A percentile compares a stretch with the other conserved stretches of the same genome.
phyloP scores from a whole-genome alignment of 2,888 invertebrate species.

The Lamellibrachia columna region DNA sequence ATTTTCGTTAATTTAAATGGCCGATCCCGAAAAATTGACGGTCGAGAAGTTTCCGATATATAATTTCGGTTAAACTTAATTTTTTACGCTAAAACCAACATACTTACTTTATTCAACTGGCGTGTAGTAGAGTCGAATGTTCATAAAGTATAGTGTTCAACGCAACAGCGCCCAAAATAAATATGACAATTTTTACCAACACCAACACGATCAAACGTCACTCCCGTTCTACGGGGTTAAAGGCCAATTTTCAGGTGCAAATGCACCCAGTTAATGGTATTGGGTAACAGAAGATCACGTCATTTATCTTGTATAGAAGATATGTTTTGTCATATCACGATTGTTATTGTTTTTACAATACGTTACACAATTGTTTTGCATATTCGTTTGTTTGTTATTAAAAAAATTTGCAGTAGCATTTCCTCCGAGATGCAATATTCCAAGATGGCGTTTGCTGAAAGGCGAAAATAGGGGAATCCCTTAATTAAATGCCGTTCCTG shows the following conservation, averaged over 20 bases:
- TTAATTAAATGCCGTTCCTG: neutral
- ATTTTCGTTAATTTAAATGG: neutral
- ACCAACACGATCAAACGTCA: neutral
- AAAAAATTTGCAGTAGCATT: neutral
- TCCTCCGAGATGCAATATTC: conserved; percentile 6
- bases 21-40: neutral
- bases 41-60: neutral
- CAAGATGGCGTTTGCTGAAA: conserved; percentile 12
- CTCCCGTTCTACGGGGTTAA: conserved; percentile 6
- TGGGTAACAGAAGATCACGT: neutral
- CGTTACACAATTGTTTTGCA: neutral
- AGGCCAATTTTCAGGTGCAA: conserved; percentile 11
- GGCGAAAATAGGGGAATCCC: neutral
- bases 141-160: neutral
- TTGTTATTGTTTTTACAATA: neutral
- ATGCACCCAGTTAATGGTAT: neutral
- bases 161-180: conserved; percentile 11
- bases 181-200: conserved; percentile 13
- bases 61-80: neutral
- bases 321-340: neutral
- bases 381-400: neutral
- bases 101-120: conserved; percentile 1
- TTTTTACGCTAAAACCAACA: neutral
- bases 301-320: neutral
- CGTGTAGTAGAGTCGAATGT: conserved; percentile 16